Evolutionary conservation across 2,888 invertebrate species (phyloP).

Genomic region (Ectemnius continuus): DNA sequence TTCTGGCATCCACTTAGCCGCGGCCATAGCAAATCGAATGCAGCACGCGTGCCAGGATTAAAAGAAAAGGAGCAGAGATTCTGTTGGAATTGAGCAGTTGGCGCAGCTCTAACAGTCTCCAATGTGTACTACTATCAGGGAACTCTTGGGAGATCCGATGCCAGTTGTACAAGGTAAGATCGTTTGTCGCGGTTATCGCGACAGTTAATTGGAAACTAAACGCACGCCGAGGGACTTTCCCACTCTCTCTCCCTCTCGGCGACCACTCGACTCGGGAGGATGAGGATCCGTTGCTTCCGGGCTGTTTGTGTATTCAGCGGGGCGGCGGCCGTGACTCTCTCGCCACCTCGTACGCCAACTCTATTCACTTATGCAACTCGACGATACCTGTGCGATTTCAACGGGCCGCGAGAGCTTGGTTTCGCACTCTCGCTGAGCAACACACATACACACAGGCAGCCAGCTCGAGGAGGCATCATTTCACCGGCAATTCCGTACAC

Average conservation of each 20-base stretch:
- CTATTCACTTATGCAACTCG: conserved; percentile 19
- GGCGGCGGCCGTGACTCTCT: background rate
- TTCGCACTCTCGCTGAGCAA: background rate
- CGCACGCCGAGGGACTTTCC: background rate
- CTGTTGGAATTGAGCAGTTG: too few relatives aligned
- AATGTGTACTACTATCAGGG: too few relatives aligned
- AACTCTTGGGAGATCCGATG: too few relatives aligned
- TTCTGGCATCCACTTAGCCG: too few relatives aligned
- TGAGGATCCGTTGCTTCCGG: conserved; percentile 24
- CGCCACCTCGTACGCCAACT: conserved; percentile 4
- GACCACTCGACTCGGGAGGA: background rate
- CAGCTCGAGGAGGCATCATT: conserved; percentile 17
- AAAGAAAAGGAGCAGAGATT: too few relatives aligned
- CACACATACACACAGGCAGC: too few relatives aligned
- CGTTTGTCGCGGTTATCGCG: conserved; percentile 8
- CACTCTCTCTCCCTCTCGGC: too few relatives aligned
- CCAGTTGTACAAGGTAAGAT: too few relatives aligned
- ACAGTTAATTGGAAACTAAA: conserved; percentile 30
- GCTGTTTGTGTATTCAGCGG: conserved; percentile 27
- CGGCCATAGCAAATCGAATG: too few relatives aligned
- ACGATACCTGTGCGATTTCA: conserved; percentile 36
- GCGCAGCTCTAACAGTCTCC: too few relatives aligned
- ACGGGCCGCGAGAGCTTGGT: background rate
- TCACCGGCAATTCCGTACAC: conserved; percentile 43
- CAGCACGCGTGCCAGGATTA: too few relatives aligned